These are phyloP conservation scores for Argopecten irradians DNA, from an alignment of 1,140 invertebrate genomes.

Conservation along the genomic window DNA sequence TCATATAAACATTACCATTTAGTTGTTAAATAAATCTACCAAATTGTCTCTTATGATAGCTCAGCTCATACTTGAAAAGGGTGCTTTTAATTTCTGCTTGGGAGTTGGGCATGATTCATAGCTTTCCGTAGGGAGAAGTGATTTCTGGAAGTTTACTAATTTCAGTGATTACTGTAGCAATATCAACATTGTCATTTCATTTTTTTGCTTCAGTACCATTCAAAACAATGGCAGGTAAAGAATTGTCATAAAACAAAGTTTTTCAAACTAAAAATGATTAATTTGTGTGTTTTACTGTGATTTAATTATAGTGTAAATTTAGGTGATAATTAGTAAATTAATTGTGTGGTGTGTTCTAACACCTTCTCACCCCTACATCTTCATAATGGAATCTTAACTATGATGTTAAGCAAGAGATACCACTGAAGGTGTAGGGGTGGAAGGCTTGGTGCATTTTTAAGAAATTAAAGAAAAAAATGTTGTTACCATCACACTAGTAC, in stretches of 20 bases:
- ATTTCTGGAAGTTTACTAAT: background rate
- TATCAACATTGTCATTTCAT: background rate
- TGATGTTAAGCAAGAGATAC: background rate
- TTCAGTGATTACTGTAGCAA: background rate
- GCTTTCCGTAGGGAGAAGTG: background rate
- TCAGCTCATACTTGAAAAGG: conserved; percentile 1
- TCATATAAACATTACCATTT: background rate
- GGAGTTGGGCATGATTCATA: background rate
- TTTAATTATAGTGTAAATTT: background rate
- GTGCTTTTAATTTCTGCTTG: background rate
- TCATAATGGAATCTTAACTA: background rate
- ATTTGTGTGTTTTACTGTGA: background rate
- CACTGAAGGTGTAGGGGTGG: background rate
- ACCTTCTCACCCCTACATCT: background rate
- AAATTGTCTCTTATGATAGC: too few species aligned
- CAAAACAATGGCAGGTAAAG: conserved; percentile 3
- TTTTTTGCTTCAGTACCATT: conserved; percentile 2
- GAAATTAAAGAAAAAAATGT: too few species aligned
- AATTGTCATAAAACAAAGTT: background rate
- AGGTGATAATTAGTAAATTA: background rate
- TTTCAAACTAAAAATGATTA: background rate
- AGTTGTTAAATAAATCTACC: too few species aligned
- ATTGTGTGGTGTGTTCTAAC: background rate
- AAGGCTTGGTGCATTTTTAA: too few species aligned
- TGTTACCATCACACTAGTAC: too few species aligned